Base-by-base conservation (phyloP, 2,797 vertebrate species). In the Chrosomus eos region DNA sequence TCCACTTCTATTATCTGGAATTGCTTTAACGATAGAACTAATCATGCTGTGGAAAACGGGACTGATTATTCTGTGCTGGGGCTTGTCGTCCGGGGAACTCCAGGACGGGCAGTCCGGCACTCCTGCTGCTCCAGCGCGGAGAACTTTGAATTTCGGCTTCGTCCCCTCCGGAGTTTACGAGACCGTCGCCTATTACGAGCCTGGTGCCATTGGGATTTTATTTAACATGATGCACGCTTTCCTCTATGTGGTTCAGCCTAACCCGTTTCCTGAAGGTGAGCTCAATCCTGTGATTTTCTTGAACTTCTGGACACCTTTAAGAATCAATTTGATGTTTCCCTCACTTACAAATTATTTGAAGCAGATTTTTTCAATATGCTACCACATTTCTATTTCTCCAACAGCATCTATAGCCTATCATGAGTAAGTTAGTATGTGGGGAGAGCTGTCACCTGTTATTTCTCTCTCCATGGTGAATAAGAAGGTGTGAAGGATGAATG, bases 241-340 rank as follows among this genome's bases (percentile, higher is more conserved):
- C 51, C 95, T 99, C 48, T 93, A 92, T 3, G 91, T 96, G 71
- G 97, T 99, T 73, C 98, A 99, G 78, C 98, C 98, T 70, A 95
- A 96, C 88, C 90, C 93, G 23, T 99, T 99, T 62, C 98, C 98
- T 4, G 93, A 96, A 94, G 98, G 98, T 99, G 94, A 95, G 96
- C 67, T 43, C 48, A 58, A 21, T 51, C 62, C 38, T 71, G 9
- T 62, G 71, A 36, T 74, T 48, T 55, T 53, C n/a, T 48, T 64
- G 1, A 82, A 82, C 81, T 48, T 82, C 28, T 51, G 16, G 23
- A 28, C 70, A 26, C 36, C 36, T 16, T 21, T 36, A 55, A 6
- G 13, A 75, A n/a, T 58, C 23, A 60, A 11, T 40, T 5, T 40
- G 7, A 76, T 10, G 36, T 64, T 38, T 64, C 9, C 9, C 11